A percentile compares a stretch with the other conserved stretches of the same genome.
These are phyloP conservation scores for Heteronetta atricapilla DNA, from an alignment of 2,113 vertebrate genomes.

Conservation along the genomic window DNA sequence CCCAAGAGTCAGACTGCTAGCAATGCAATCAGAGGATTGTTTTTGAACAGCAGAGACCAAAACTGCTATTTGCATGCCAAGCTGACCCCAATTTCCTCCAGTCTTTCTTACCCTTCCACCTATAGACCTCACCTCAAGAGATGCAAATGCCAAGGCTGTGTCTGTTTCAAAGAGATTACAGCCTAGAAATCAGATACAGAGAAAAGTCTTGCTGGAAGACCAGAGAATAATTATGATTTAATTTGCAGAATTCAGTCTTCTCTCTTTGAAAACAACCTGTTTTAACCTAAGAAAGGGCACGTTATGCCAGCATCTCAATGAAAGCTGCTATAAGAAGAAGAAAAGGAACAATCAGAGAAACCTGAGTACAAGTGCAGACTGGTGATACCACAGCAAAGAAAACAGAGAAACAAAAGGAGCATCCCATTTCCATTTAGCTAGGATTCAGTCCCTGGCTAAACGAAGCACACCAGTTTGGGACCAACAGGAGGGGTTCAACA, in stretches of 20 bases:
- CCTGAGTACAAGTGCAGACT: background rate
- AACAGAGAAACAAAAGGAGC: background rate
- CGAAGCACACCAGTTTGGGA: background rate
- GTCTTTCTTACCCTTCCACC: background rate
- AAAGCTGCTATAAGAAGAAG: background rate
- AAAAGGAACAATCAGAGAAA: background rate
- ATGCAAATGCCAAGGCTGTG: background rate
- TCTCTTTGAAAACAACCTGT: background rate
- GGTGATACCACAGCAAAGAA: background rate
- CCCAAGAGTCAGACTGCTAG: fast-evolving
- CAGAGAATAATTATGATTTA: background rate
- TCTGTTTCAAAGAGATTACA: background rate
- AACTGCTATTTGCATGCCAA: background rate
- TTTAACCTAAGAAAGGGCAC: background rate
- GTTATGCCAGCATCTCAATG: background rate
- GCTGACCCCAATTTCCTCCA: background rate
- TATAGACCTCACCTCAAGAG: background rate
- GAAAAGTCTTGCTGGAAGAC: background rate
- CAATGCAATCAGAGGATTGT: background rate
- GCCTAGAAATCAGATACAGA: background rate
- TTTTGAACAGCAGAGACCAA: background rate
- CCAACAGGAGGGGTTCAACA: background rate
- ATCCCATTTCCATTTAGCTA: background rate
- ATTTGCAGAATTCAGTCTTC: background rate
- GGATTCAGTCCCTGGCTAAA: background rate